Base-by-base conservation (phyloP, 2,888 invertebrate genomes). In the Seira ritae region DNA sequence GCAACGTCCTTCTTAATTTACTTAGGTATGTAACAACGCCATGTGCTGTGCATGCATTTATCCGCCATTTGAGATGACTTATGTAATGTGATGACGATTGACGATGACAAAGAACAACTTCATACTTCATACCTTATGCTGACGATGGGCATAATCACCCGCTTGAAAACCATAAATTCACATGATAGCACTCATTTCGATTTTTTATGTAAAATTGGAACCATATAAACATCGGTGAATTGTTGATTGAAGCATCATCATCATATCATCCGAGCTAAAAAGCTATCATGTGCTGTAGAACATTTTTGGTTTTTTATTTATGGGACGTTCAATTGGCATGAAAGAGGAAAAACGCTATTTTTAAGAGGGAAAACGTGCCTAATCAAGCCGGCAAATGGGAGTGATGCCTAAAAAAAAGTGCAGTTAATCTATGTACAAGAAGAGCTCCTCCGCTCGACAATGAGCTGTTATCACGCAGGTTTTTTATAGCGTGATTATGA, bases 301-400 rank as follows among this genome's bases (percentile, higher is more conserved):
- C 42, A 42, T 42, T 42, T 42, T 42, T 12, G 12, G n/a, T n/a
- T 42, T 42, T 12, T 42, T 42, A 42, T 42, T 77, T 65, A 77
- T 65, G 77, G 42, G 62, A 46, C 60, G 62, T 77, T 77, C 69
- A 69, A 77, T 77, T 70, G 70, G 77, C 42, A 42, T 42, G 42
- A 42, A 42, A 42, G 42, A 12, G 42, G 42, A 42, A n/a, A 42
- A 42, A 42, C 42, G 42, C 62, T 77, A 70, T 42, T 69, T 70
- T 37, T 77, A 77, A 77, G 62, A 77, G 69, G 77, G 70, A 24
- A 42, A 70, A 70, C 77, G 70, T 77, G 70, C 62, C 77, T 77
- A 77, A 77, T 77, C 70, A 77, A 23, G 77, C 70, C 67, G 31
- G 67, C 12, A 42, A 42, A 42, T 42, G 12, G 42, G 42, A 42